phyloP scores from a whole-genome alignment of 2,113 vertebrate species.

The Phalacrocorax aristotelis region DNA sequence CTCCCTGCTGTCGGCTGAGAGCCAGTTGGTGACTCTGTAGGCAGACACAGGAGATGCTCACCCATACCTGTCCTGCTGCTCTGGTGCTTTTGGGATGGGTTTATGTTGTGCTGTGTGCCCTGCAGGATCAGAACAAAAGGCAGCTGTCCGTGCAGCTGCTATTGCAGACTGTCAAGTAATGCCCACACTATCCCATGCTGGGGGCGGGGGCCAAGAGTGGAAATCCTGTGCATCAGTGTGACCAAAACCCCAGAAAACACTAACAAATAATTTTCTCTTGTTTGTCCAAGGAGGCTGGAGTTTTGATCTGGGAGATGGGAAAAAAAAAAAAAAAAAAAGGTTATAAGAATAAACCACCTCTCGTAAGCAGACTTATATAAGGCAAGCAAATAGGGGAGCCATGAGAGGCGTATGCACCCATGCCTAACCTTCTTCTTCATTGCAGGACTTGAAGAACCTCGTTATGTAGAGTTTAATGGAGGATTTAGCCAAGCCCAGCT shows the following conservation, averaged over 20 bases:
- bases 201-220: fast-evolving
- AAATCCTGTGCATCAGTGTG: fast-evolving
- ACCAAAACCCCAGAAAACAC: not conserved
- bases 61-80: fast-evolving
- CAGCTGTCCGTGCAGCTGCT: not conserved
- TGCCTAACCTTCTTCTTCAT: slow-evolving; percentile 33
- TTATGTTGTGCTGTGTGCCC: not conserved
- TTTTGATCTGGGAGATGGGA: not conserved
- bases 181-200: fast-evolving
- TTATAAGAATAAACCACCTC: not conserved
- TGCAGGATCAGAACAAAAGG: not conserved
- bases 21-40: not conserved
- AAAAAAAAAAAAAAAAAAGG: not conserved
- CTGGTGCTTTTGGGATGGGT: not conserved
- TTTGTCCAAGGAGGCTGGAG: not conserved
- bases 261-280: not conserved
- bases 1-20: not conserved
- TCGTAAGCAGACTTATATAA: not conserved
- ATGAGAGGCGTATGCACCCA: not conserved
- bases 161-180: fast-evolving
- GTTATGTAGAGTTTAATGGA: slow-evolving; percentile 90
- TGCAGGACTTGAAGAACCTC: slow-evolving; percentile 74
- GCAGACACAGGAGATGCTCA: not conserved
- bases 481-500: slow-evolving; percentile 89
- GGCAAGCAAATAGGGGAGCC: not conserved